phyloP scores from a whole-genome alignment of 2,113 vertebrate genomes.

The Oreochromis spilurus region DNA sequence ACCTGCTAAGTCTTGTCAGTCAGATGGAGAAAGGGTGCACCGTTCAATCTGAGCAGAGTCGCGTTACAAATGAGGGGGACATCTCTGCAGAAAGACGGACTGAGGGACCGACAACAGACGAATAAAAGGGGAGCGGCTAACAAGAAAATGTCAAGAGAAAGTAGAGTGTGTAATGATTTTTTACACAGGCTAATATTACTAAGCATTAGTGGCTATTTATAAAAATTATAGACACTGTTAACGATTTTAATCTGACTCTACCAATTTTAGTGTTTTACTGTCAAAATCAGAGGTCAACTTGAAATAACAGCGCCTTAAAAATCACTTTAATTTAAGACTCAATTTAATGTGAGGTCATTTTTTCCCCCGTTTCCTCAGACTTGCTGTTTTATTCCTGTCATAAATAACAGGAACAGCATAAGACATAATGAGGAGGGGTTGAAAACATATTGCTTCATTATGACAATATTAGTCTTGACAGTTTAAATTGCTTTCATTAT shows the following conservation, averaged over 20 bases:
- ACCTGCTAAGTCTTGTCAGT: constrained; percentile 69
- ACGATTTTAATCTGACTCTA: neutral
- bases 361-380: neutral
- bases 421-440: neutral
- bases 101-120: neutral
- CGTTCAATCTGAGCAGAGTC: constrained; percentile 49
- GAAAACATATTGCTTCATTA: neutral
- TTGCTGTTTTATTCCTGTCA: neutral
- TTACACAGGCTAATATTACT: neutral
- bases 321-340: neutral
- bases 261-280: neutral
- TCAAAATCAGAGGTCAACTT: neutral
- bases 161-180: neutral
- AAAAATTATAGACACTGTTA: neutral
- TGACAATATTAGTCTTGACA: neutral
- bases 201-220: neutral
- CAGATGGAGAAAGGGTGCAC: constrained; percentile 43
- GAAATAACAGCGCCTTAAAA: neutral
- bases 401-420: neutral
- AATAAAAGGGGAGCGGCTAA: neutral
- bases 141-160: neutral
- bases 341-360: neutral
- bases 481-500: neutral
- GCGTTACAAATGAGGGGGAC: constrained; percentile 57
- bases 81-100: constrained; percentile 32